These are phyloP conservation scores for Ceuthmochares aereus DNA, from an alignment of 2,113 vertebrate genomes.

Conservation along the genomic window DNA sequence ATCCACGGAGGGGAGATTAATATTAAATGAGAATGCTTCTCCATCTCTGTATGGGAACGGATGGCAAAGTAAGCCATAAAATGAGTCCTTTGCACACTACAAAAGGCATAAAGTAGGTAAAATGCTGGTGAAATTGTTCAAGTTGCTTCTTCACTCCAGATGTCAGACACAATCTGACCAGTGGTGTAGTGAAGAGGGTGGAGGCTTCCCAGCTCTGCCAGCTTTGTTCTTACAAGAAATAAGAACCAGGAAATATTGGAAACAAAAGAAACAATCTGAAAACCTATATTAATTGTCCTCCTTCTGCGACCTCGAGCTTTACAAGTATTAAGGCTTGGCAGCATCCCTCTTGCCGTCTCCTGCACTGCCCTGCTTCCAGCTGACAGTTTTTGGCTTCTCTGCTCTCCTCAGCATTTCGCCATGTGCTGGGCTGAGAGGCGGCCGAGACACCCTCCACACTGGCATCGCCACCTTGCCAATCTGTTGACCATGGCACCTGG, in stretches of 20 bases:
- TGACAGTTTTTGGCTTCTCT: neutral
- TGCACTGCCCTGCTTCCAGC: neutral
- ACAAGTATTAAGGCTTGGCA: neutral
- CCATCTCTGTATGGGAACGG: neutral
- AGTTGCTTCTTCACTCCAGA: neutral
- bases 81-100: neutral
- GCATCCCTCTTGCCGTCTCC: neutral
- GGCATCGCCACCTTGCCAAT: fast-evolving
- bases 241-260: neutral
- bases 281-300: fast-evolving
- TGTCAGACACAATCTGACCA: neutral
- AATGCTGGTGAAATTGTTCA: neutral
- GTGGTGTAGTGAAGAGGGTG: neutral
- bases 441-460: fast-evolving
- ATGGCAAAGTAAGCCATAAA: neutral
- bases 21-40: constrained; percentile 42
- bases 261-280: neutral
- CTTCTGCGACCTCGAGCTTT: neutral
- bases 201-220: neutral
- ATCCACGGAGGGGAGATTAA: constrained; percentile 28
- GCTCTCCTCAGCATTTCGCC: neutral
- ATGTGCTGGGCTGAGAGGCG: neutral
- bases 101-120: neutral
- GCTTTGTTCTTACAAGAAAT: neutral
- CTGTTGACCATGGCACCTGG: neutral